Conservation (phyloP, 1,140 invertebrate genomes). For the Sycobia sp. region DNA sequence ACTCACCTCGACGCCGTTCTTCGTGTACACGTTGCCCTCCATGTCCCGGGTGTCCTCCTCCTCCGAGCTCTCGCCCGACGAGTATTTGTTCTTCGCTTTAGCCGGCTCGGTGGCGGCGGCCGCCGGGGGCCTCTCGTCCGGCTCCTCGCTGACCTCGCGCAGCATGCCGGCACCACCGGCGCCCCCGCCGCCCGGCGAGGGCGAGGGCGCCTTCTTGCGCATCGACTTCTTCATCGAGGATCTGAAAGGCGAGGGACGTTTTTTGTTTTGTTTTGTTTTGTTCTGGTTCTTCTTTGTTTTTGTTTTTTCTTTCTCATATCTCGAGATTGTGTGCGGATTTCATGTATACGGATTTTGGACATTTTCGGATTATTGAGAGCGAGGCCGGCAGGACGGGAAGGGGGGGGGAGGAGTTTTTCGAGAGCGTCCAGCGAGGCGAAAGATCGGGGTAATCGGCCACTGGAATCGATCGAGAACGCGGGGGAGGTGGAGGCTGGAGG, state of each 20-base stretch:
- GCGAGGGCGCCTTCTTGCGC: conserved; percentile 51
- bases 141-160: conserved; percentile 50
- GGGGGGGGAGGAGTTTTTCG: no score
- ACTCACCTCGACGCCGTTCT: conserved; percentile 76
- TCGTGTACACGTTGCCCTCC: conserved; percentile 78
- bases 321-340: no score
- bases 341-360: background rate
- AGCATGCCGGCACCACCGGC: no score
- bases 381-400: background rate
- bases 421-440: no score
- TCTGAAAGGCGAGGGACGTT: conserved; percentile 34
- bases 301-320: no score
- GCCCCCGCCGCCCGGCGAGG: conserved; percentile 39
- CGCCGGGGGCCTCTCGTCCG: conserved; percentile 39
- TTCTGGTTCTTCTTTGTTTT: no score
- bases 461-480: no score
- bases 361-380: no score
- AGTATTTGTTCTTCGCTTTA: conserved; percentile 46
- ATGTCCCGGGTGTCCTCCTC: conserved; percentile 75
- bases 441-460: no score
- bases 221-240: conserved; percentile 58
- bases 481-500: no score
- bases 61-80: conserved; percentile 67
- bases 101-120: conserved; percentile 33
- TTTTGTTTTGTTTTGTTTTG: no score